Evolutionary conservation across 2,113 vertebrate species (phyloP).

Genomic region (Nibea albiflora): DNA sequence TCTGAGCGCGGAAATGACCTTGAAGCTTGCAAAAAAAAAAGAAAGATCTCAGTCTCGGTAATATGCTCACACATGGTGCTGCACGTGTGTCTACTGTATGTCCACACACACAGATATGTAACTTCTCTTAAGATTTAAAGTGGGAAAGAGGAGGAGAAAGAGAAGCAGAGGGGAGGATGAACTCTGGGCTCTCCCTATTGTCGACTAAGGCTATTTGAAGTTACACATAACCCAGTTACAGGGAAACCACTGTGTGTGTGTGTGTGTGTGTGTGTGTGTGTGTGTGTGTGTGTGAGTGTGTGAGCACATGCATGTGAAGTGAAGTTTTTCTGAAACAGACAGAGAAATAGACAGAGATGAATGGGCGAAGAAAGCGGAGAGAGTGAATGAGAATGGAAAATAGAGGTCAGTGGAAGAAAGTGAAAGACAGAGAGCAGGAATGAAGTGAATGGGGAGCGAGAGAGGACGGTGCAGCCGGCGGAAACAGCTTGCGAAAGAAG

Average conservation of each 20-base stretch:
- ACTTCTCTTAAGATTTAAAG: constrained; percentile 19
- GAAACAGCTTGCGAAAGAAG: constrained; percentile 8
- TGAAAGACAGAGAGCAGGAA: constrained; percentile 44
- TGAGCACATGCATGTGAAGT: constrained; percentile 40
- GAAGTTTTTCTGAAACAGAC: constrained; percentile 52
- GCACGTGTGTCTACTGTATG: constrained; percentile 53
- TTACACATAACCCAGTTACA: constrained; percentile 81
- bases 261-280: constrained; percentile 13
- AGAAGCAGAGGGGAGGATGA: constrained; percentile 63
- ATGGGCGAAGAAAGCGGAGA: constrained; percentile 37
- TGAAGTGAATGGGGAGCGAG: constrained; percentile 49
- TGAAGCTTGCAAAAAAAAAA: constrained; percentile 52
- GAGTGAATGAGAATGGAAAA: constrained; percentile 65
- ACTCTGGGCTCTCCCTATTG: constrained; percentile 78
- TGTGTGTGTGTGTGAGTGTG: constrained; percentile 25
- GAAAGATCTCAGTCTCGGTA: constrained; percentile 9
- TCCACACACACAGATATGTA: constrained; percentile 7
- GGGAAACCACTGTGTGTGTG: constrained; percentile 55
- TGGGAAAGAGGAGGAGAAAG: constrained; percentile 36
- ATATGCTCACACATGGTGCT: constrained; percentile 57
- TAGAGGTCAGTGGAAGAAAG: constrained; percentile 58
- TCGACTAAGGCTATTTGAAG: constrained; percentile 81
- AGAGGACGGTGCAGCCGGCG: constrained; percentile 31
- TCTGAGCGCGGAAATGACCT: constrained; percentile 67
- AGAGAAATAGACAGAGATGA: constrained; percentile 60